Evolutionary conservation across 1,140 invertebrate genomes (phyloP).

Genomic region (Probaryconus sp.): DNA sequence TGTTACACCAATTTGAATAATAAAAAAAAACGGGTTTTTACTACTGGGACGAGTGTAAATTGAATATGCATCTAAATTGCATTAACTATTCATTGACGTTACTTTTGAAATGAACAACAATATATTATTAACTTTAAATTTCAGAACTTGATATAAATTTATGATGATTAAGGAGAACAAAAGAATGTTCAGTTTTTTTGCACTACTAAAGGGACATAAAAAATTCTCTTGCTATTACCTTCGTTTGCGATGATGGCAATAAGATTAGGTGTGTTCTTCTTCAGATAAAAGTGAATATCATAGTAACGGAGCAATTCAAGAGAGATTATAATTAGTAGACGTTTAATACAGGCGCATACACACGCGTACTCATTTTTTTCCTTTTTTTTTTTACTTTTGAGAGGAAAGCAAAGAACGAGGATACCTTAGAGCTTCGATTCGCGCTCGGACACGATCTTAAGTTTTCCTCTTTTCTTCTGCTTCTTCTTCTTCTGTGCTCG

Average conservation of each 20-base stretch:
- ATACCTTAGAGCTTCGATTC: constrained; percentile 20
- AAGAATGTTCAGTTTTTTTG: background rate
- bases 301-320: background rate
- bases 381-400: constrained; percentile 5
- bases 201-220: background rate
- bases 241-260: constrained; percentile 6
- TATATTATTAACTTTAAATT: too few species aligned
- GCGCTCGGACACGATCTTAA: constrained; percentile 19
- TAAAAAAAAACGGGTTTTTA: too few species aligned
- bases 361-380: too few species aligned
- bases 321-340: constrained; percentile 26
- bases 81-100: too few species aligned
- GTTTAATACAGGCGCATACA: background rate
- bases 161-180: too few species aligned
- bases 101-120: too few species aligned
- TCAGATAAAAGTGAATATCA: constrained; percentile 20
- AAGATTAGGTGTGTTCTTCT: constrained; percentile 8
- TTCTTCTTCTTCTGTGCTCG: constrained; percentile 10
- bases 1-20: too few species aligned
- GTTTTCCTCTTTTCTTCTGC: constrained; percentile 30
- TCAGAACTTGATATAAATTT: too few species aligned
- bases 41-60: too few species aligned
- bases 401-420: background rate
- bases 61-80: too few species aligned
- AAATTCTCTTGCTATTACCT: constrained; percentile 6